Percentiles rank a stretch among this genome's conserved stretches.
Evolutionary conservation across 2,888 invertebrate species (phyloP).

Genomic region (Tetranychus truncatus): DNA sequence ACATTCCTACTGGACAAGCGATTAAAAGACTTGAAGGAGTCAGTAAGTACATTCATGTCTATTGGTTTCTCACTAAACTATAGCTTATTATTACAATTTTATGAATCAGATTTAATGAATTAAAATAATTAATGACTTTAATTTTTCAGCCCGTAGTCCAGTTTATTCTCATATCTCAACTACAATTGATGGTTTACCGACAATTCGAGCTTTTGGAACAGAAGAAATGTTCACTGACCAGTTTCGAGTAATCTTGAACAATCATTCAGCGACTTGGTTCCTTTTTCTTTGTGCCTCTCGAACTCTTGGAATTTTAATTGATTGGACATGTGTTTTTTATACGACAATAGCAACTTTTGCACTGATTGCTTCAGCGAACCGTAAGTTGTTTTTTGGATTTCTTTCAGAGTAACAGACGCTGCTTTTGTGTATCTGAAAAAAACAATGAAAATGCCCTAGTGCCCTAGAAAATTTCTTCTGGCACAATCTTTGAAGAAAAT

Average conservation of each 20-base stretch:
- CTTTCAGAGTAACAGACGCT: too few species aligned
- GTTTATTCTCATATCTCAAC: constrained; percentile 85
- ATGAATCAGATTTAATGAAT: too few species aligned
- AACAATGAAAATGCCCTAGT: too few species aligned
- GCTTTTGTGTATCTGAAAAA: too few species aligned
- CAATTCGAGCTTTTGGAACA: constrained; percentile 71
- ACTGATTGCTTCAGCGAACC: neutral
- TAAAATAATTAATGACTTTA: too few species aligned
- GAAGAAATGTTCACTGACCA: constrained; percentile 45
- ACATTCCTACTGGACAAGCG: constrained; percentile 35
- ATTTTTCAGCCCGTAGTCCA: constrained; percentile 37
- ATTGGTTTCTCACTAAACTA: too few species aligned
- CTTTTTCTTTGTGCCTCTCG: constrained; percentile 48
- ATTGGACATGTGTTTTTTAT: constrained; percentile 21
- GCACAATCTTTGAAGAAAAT: neutral
- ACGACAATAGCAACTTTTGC: neutral
- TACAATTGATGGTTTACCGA: constrained; percentile 68
- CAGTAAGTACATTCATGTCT: constrained; percentile 43
- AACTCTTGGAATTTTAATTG: constrained; percentile 1
- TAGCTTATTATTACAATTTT: too few species aligned
- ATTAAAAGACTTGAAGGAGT: constrained; percentile 39
- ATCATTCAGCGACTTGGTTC: constrained; percentile 78
- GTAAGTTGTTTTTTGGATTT: too few species aligned
- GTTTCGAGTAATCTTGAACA: constrained; percentile 38
- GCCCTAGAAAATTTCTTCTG: constrained; percentile 8